Evolutionary conservation across 2,113 vertebrate species (phyloP), one percentile per base, ranked within the genome.

Genomic region (Rattus norvegicus): DNA sequence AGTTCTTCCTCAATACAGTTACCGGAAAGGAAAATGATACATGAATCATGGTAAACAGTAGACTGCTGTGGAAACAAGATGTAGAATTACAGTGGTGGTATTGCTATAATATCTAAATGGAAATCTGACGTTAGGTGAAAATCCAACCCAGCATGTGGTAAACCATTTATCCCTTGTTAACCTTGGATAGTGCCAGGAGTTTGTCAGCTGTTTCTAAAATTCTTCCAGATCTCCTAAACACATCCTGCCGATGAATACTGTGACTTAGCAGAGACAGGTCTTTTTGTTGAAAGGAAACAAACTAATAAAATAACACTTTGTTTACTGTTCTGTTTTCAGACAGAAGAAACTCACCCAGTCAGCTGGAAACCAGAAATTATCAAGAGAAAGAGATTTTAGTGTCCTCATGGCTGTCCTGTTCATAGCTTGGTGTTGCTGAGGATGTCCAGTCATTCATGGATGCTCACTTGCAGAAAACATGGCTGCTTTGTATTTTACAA

Each of bases 291-390:
- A 85, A 92, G 19, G 36, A 89, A 86, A 11, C 61, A 92, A 94
- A 85, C n/a, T 93, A 54, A 52, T 59, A 94, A 96, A 76, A 24
- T 88, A 76, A 72, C 80, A 95, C 73, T 94, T 81, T 75, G 36
- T 91, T 28, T 95, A 83, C 72, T 97, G 92, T 98, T 89, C 97
- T 43, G 67, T 92, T 69, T 98, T 92, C 92, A 99, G 99, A 99
- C 99, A 61, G 99, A 99, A 98, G 99, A 99, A 98, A 99, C 99
- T 76, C 99, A 99, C 97, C 99, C 99, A 17, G 97, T 99, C 98
- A 99, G 99, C 98, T 99, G 99, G 99, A 99, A 99, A 98, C 99
- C 99, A 97, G 99, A 99, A 98, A 99, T 99, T 97, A 99, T 99
- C 98, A 99, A 99, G 98, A 99, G 99, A 97, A 99, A 99, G 97